A percentile compares a stretch with the other conserved stretches of the same genome.
These are phyloP conservation scores for Cantharis rustica DNA, from an alignment of 2,888 invertebrate species.

Conservation along the genomic window DNA sequence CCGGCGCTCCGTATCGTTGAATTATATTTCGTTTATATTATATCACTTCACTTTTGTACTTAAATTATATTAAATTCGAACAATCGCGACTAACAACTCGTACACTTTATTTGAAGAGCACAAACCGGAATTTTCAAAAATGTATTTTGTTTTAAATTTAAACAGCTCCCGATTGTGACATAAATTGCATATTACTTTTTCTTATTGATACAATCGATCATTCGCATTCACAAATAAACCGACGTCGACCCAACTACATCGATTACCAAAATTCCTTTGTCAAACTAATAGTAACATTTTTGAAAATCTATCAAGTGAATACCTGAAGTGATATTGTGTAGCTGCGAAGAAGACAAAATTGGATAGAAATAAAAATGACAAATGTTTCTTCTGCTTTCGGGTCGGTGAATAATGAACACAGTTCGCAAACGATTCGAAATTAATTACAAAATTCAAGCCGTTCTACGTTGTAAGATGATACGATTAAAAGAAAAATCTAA, in stretches of 20 bases:
- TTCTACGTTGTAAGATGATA: background rate
- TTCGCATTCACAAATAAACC: conserved; percentile 12
- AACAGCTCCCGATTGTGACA: background rate
- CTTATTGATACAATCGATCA: conserved; percentile 23
- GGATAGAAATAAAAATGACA: conserved; percentile 29
- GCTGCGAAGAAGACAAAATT: background rate
- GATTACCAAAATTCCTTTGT: background rate
- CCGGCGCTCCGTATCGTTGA: background rate
- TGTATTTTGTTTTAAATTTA: conserved; percentile 5
- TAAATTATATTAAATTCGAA: background rate
- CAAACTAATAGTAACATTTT: background rate
- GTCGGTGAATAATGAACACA: conserved; percentile 2
- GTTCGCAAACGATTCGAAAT: background rate
- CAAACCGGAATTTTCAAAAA: conserved; percentile 18
- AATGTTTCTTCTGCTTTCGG: conserved; percentile 20
- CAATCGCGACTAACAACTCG: background rate
- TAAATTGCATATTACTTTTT: conserved; percentile 28
- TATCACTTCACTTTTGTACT: background rate
- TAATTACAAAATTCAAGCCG: background rate
- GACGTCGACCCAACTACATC: background rate
- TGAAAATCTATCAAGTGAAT: background rate
- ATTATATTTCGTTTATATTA: background rate
- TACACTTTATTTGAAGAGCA: conserved; percentile 2
- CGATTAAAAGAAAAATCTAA: background rate
- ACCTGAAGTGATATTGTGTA: conserved; percentile 14